Percentiles rank a stretch among this genome's conserved stretches.
phyloP scores from a whole-genome alignment of 2,113 vertebrate species.

The Coptodon bakossiorum region DNA sequence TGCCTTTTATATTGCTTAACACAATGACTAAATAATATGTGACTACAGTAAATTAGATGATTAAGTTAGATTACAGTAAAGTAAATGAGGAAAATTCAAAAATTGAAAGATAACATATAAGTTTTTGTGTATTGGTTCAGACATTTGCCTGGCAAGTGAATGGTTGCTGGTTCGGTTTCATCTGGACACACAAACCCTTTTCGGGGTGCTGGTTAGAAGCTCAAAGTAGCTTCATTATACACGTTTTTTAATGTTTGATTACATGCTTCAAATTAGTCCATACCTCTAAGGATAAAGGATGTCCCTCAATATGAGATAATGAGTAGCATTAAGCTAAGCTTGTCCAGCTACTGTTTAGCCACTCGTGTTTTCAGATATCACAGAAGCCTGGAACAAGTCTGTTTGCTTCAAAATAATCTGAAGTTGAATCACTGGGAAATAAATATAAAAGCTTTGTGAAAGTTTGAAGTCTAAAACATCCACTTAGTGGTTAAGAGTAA shows the following conservation, averaged over 20 bases:
- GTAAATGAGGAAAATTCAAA: neutral
- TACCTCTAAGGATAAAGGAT: neutral
- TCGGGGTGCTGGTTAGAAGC: neutral
- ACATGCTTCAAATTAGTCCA: neutral
- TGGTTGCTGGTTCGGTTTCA: neutral
- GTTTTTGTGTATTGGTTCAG: neutral
- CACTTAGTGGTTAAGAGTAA: neutral
- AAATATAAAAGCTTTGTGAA: neutral
- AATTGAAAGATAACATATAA: neutral
- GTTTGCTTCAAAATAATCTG: neutral
- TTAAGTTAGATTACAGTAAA: neutral
- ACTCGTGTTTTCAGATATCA: neutral
- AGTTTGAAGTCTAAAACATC: neutral
- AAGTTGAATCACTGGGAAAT: neutral
- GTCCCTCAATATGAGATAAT: neutral
- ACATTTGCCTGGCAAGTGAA: neutral
- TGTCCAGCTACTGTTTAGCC: neutral
- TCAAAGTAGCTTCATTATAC: neutral
- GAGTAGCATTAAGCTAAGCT: neutral
- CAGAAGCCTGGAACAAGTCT: neutral
- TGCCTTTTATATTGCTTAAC: neutral
- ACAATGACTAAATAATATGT: neutral
- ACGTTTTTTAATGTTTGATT: neutral
- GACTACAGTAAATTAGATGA: neutral
- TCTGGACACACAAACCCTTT: neutral